Evolutionary conservation across 2,113 vertebrate genomes (phyloP).

Genomic region (Cebidichthys violaceus): DNA sequence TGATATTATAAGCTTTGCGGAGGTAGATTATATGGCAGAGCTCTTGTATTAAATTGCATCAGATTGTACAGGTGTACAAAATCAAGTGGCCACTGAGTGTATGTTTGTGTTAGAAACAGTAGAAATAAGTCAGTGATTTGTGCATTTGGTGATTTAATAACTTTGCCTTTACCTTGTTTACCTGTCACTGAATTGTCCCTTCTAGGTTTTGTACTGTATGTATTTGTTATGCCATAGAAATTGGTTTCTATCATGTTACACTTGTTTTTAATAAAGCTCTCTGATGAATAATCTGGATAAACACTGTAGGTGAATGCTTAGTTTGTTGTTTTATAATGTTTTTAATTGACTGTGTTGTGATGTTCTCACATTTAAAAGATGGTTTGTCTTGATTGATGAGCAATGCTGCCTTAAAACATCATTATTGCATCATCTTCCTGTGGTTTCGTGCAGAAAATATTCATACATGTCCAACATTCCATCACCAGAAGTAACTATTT

Average conservation of each 20-base stretch:
- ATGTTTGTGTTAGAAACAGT: conserved; percentile 18
- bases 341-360: neutral
- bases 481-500: neutral
- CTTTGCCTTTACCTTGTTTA: neutral
- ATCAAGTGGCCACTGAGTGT: neutral
- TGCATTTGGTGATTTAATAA: conserved; percentile 16
- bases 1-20: neutral
- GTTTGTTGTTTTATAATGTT: neutral
- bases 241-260: conserved; percentile 1
- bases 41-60: neutral
- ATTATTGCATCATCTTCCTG: neutral
- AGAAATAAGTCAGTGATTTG: neutral
- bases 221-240: neutral
- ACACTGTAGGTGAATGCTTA: neutral
- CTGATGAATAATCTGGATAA: neutral
- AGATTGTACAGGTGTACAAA: neutral
- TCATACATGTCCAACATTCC: neutral
- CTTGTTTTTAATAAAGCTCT: conserved; percentile 3
- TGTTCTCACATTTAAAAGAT: neutral
- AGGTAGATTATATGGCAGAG: neutral
- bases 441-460: neutral
- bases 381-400: neutral
- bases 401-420: neutral
- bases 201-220: neutral
- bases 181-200: neutral